A percentile compares a stretch with the other conserved stretches of the same genome.
Conservation (phyloP, 2,113 vertebrate genomes). For the Heterotilapia buettikoferi region DNA sequence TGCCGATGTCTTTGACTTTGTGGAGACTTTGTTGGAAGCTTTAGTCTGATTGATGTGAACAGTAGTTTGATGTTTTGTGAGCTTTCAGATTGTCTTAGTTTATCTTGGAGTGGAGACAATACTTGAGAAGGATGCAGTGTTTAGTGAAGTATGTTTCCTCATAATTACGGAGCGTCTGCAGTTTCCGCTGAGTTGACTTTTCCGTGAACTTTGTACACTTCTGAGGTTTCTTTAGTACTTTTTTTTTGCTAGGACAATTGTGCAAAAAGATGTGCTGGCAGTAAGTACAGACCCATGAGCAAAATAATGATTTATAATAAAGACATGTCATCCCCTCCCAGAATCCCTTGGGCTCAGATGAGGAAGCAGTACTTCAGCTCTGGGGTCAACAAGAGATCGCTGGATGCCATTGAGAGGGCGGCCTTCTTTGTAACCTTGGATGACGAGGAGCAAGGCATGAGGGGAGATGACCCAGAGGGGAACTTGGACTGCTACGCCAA, state of each 20-base stretch:
- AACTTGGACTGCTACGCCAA: conserved; percentile 83
- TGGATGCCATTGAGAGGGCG: conserved; percentile 79
- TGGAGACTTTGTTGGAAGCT: background rate
- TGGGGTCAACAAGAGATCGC: conserved; percentile 65
- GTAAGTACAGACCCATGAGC: background rate
- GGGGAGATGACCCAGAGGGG: conserved; percentile 65
- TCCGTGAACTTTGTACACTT: background rate
- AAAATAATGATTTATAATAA: background rate
- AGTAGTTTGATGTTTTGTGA: background rate
- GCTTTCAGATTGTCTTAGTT: background rate
- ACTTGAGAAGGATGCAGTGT: background rate
- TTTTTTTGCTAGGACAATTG: background rate
- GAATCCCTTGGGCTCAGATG: conserved; percentile 75
- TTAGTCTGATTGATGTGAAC: background rate
- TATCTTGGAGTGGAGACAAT: background rate
- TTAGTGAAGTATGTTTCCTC: background rate
- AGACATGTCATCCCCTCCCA: conserved; percentile 11
- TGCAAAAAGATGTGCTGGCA: background rate
- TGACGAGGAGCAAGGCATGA: conserved; percentile 77
- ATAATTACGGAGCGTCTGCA: background rate
- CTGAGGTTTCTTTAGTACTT: background rate
- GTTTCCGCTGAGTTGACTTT: background rate
- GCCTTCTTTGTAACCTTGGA: conserved; percentile 84
- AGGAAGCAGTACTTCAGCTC: conserved; percentile 73
- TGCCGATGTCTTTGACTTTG: background rate